Percentiles rank a stretch among this genome's conserved stretches.
phyloP scores from a whole-genome alignment of 37 sponge, comb jelly and placozoan genomes.

The Axinella damicornis region DNA sequence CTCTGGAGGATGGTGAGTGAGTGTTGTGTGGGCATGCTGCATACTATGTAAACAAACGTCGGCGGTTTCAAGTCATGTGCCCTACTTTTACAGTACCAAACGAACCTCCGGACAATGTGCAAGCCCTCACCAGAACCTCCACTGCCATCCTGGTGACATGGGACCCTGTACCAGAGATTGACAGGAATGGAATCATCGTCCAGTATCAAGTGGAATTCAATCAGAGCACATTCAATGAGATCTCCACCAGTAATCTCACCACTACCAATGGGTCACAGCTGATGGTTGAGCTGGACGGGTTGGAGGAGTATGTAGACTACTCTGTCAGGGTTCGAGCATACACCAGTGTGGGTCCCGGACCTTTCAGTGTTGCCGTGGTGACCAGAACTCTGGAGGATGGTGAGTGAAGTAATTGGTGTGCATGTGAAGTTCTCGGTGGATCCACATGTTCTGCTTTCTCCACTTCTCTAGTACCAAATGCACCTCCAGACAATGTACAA shows the following conservation, averaged over 20 bases:
- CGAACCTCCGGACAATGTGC: constrained; percentile 27
- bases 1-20: neutral
- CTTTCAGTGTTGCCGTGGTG: neutral
- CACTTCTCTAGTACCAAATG: neutral
- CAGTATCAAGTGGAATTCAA: constrained; percentile 33
- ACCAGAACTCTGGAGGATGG: constrained; percentile 15
- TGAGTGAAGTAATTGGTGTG: neutral
- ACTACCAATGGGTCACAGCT: neutral
- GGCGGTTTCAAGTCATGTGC: neutral
- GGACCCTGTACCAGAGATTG: constrained; percentile 17
- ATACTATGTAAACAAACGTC: neutral
- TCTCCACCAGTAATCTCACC: neutral
- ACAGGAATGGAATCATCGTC: constrained; percentile 50
- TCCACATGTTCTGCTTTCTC: no score
- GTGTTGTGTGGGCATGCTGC: no score
- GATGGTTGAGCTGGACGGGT: constrained; percentile 14
- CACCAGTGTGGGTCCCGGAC: constrained; percentile 42
- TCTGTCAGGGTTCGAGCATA: constrained; percentile 26
- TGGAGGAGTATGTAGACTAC: constrained; percentile 22
- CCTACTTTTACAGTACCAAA: constrained; percentile 17
- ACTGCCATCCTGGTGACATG: constrained; percentile 38
- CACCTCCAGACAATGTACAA: neutral
- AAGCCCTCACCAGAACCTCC: constrained; percentile 10
- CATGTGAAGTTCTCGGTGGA: neutral
- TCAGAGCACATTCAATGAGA: constrained; percentile 16